Conservation (phyloP, 2,888 invertebrate genomes). For the Synergus itoensis region DNA sequence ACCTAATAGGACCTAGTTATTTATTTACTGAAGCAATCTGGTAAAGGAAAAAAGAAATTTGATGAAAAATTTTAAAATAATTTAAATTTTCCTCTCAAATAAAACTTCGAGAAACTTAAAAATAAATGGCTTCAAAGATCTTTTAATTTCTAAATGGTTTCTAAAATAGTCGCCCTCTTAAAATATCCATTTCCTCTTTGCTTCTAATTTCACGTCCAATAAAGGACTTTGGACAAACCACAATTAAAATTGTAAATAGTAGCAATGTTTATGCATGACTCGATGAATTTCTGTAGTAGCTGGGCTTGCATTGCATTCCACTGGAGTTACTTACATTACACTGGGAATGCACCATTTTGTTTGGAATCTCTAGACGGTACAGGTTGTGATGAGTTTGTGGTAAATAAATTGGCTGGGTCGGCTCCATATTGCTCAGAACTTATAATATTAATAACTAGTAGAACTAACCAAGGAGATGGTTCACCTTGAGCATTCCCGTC, state of each 20-base stretch:
- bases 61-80: no score
- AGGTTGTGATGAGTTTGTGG: not conserved
- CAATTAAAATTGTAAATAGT: conserved; percentile 20
- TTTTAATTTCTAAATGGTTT: no score
- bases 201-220: not conserved
- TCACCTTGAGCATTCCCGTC: conserved; percentile 6
- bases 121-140: no score
- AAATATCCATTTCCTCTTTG: no score
- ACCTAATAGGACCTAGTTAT: not conserved
- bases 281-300: not conserved
- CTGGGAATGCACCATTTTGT: conserved; percentile 22
- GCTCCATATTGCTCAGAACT: conserved; percentile 31
- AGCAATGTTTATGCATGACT: conserved; percentile 22
- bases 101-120: no score
- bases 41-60: not conserved
- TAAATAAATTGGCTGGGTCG: conserved; percentile 31
- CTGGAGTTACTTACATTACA: conserved; percentile 27
- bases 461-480: conserved; percentile 8
- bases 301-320: not conserved
- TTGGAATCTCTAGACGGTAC: conserved; percentile 25
- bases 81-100: no score
- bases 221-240: not conserved
- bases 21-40: not conserved
- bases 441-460: conserved; percentile 34
- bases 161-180: no score